Evolutionary conservation across 2,888 invertebrate species (phyloP), one percentile per base, ranked within the genome.

Genomic region (Acanthococcus lagerstroemiae): DNA sequence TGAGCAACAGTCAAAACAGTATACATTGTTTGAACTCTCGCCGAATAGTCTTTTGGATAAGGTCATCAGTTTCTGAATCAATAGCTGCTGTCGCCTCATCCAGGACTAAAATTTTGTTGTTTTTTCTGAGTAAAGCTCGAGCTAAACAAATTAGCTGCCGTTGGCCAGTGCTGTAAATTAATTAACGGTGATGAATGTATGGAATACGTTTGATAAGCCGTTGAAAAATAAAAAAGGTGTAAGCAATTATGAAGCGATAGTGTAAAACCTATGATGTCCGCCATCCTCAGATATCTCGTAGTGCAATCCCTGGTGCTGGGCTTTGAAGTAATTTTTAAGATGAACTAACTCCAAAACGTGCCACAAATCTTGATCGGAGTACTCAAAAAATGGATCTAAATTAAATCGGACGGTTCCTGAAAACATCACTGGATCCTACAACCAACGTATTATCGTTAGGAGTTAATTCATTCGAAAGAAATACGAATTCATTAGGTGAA

Each of bases 381-480:
- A 83, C 1, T 76, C 76, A 71, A 83, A 81, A 77, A 94, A 92
- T 3, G 96, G 96, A 80, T 96, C 96, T 68, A 96, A 81, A 80
- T 96, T 96, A 79, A 90, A 82, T 60, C 95, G 82, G 71, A 96
- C 79, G 4, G 87, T 86, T 60, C 95, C 95, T 24, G 93, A 92
- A 79, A 96, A 96, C 68, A 96, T 80, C 55, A 95, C 91, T 0
- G 96, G 95, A 79, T 96, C 96, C 81, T 96, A n/a, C n/a, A n/a
- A n/a, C n/a, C n/a, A n/a, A n/a, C n/a, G n/a, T n/a, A n/a, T n/a
- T n/a, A n/a, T n/a, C n/a, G n/a, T n/a, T n/a, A n/a, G n/a, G n/a
- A n/a, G n/a, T n/a, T n/a, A n/a, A n/a, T n/a, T n/a, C n/a, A n/a
- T n/a, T n/a, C n/a, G n/a, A n/a, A n/a, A n/a, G n/a, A n/a, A n/a